Evolutionary conservation across 2,888 invertebrate species (phyloP).

Genomic region (Polia nebulosa): DNA sequence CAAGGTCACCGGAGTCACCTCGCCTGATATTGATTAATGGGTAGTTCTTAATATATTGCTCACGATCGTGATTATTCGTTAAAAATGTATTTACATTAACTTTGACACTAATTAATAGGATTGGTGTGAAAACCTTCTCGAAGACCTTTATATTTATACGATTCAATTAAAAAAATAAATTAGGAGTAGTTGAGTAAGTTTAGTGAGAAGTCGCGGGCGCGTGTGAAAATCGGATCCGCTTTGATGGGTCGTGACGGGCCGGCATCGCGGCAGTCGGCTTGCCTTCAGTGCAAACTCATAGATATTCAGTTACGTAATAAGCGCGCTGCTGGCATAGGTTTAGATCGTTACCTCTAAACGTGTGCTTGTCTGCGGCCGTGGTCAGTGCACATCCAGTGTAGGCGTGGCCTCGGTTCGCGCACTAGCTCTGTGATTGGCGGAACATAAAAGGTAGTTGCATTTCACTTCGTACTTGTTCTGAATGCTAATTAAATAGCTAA

Average conservation of each 20-base stretch:
- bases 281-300: conserved; percentile 61
- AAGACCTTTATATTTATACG: conserved; percentile 56
- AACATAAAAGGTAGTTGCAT: conserved; percentile 83
- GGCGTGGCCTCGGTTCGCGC: conserved; percentile 83
- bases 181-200: conserved; percentile 56
- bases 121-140: conserved; percentile 51
- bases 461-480: conserved; percentile 82
- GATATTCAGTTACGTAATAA: conserved; percentile 65
- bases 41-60: conserved; percentile 74
- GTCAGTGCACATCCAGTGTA: conserved; percentile 77
- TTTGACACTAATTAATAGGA: conserved; percentile 77
- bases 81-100: conserved; percentile 70
- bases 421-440: conserved; percentile 80
- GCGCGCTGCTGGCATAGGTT: conserved; percentile 63
- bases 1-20: conserved; percentile 79
- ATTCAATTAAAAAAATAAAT: conserved; percentile 60
- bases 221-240: conserved; percentile 71
- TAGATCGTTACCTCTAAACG: conserved; percentile 66
- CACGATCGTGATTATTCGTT: conserved; percentile 74
- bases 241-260: conserved; percentile 63
- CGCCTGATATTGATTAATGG: conserved; percentile 83
- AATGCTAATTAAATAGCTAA: conserved; percentile 79
- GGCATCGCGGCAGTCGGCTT: conserved; percentile 40
- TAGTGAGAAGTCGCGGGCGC: conserved; percentile 64
- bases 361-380: conserved; percentile 69